Evolutionary conservation across 2,797 vertebrate genomes (phyloP).

Genomic region (Labeo calbasu): DNA sequence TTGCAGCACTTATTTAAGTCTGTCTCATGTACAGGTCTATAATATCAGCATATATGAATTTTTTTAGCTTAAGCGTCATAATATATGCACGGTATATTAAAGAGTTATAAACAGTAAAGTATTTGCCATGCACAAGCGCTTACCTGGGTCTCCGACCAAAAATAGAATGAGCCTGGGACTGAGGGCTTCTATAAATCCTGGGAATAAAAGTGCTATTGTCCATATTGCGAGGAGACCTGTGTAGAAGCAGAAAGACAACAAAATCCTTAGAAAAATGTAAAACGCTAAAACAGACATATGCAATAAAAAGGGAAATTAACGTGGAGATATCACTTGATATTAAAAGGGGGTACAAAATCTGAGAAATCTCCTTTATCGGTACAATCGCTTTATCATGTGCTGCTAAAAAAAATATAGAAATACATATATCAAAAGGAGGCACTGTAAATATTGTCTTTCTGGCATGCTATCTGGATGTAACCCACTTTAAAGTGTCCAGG

Average conservation of each 20-base stretch:
- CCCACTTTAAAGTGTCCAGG: constrained; percentile 69
- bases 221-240: constrained; percentile 88
- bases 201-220: constrained; percentile 87
- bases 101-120: not conserved
- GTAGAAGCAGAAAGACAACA: constrained; percentile 26
- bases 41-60: not conserved
- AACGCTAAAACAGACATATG: not conserved
- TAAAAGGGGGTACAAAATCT: not conserved
- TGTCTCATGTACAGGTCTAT: constrained; percentile 2
- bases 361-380: constrained; percentile 12
- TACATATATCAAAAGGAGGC: constrained; percentile 70
- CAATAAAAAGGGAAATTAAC: not conserved
- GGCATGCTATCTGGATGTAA: constrained; percentile 69
- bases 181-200: constrained; percentile 84
- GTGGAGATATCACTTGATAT: not conserved
- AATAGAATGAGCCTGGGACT: constrained; percentile 83
- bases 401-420: not conserved
- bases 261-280: constrained; percentile 7
- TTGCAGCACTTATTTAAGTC: constrained; percentile 13
- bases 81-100: not conserved
- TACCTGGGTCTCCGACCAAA: constrained; percentile 91
- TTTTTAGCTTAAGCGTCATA: not conserved
- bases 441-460: constrained; percentile 77
- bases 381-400: constrained; percentile 6
- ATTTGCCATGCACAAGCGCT: constrained; percentile 49